phyloP scores from a whole-genome alignment of 2,888 invertebrate species.

The Yponomeuta malinellus region DNA sequence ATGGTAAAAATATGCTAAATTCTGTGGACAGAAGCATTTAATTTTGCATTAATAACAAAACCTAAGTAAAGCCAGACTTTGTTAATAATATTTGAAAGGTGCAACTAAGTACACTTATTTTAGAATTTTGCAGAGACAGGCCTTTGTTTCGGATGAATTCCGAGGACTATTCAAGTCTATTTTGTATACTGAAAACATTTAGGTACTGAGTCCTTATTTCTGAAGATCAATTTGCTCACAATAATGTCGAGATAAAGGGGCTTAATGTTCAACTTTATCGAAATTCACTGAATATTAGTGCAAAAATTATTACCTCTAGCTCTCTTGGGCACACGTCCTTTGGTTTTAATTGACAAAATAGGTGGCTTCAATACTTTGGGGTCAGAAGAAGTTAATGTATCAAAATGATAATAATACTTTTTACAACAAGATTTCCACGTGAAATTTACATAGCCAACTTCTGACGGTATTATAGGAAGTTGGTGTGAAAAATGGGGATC shows the following conservation, averaged over 20 bases:
- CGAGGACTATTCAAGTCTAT: no score
- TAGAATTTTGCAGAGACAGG: neutral
- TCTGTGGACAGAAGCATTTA: conserved; percentile 68
- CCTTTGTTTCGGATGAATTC: no score
- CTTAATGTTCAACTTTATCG: no score
- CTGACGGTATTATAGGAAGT: conserved; percentile 92
- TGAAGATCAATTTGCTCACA: no score
- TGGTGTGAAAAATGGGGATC: conserved; percentile 94
- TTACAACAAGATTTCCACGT: conserved; percentile 91
- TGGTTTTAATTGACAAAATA: conserved; percentile 89
- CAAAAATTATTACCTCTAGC: conserved; percentile 82
- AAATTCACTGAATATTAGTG: neutral
- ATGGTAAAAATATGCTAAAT: conserved; percentile 91
- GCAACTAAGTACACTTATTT: neutral
- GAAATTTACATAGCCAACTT: conserved; percentile 93
- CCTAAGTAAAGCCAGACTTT: no score
- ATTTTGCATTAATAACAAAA: no score
- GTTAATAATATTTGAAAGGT: neutral
- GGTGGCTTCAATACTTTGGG: conserved; percentile 90
- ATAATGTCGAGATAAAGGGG: no score
- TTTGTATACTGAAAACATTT: no score
- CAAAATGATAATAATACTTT: conserved; percentile 91
- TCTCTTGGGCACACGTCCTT: conserved; percentile 89
- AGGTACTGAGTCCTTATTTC: no score
- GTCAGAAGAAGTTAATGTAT: conserved; percentile 88